Conservation (phyloP, 1,140 invertebrate genomes). For the Meloidogyne hapla region DNA sequence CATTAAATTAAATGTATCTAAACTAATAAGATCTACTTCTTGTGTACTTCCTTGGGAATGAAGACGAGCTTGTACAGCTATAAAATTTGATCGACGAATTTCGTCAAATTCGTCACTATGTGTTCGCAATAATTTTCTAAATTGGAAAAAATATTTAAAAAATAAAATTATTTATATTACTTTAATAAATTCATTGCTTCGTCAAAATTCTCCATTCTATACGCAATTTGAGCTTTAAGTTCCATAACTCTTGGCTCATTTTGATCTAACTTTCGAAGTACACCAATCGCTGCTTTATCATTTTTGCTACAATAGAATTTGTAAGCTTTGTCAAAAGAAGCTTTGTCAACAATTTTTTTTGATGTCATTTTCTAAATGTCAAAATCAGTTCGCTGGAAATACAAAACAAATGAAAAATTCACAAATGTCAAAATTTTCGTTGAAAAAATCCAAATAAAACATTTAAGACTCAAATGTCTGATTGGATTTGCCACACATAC, state of each 20-base stretch:
- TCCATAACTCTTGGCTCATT: slow-evolving; percentile 34
- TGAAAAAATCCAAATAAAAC: too few species aligned
- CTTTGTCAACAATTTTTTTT: not conserved
- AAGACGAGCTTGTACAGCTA: slow-evolving; percentile 41
- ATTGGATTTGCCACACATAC: too few species aligned
- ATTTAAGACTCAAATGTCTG: too few species aligned
- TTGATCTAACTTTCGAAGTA: slow-evolving; percentile 33
- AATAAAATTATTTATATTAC: slow-evolving; percentile 27
- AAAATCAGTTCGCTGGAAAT: not conserved
- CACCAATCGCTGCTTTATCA: slow-evolving; percentile 45
- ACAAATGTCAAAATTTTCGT: too few species aligned
- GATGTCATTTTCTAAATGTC: not conserved
- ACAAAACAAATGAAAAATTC: too few species aligned
- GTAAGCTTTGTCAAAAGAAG: slow-evolving; percentile 47
- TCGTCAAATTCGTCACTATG: slow-evolving; percentile 51
- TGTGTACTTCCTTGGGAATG: slow-evolving; percentile 28
- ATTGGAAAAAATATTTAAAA: slow-evolving; percentile 18
- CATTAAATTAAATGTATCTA: slow-evolving; percentile 46
- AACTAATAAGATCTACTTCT: slow-evolving; percentile 23
- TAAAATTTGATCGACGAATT: slow-evolving; percentile 48
- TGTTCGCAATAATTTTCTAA: slow-evolving; percentile 39
- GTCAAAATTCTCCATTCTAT: slow-evolving; percentile 45
- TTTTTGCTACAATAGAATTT: slow-evolving; percentile 45
- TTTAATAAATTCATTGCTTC: slow-evolving; percentile 46
- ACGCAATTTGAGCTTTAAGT: slow-evolving; percentile 45